Base-by-base conservation (phyloP, 2,888 invertebrate species). In the Brachylomia viminalis region DNA sequence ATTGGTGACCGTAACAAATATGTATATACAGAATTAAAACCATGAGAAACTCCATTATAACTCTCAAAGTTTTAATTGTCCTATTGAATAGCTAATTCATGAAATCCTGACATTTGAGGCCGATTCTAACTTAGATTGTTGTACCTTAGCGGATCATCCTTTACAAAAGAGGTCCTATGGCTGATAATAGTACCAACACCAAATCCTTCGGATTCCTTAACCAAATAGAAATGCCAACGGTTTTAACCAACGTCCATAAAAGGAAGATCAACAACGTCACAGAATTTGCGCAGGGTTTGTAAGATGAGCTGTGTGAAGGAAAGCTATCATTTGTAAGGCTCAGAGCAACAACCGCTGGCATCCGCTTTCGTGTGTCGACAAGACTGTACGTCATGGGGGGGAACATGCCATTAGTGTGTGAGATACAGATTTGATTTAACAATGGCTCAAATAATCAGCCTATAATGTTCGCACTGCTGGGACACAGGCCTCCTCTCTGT, bases 301-400 rank as follows among this genome's bases (percentile, higher is more conserved):
- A 13, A 23, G 61, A 70, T 68, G 66, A 70, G 52, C 62, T 38
- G 74, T 66, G 65, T 82, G 75, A 79, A 73, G 79, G 73, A 77
- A 87, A 90, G 87, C 88, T 83, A 88, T 89, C 87, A 90, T 92
- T 91, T 91, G 88, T 91, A 90, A 90, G 87, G 90, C 91, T 91
- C 86, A 87, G 73, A 83, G 87, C 80, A 85, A 84, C 80, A 84
- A 87, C 85, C 87, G 83, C 80, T 79, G 84, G 72, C 79, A 82
- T 86, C 83, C 87, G 87, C 75, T 89, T 90, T 88, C 87, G 86
- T 85, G 82, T 85, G 86, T 87, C 86, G 88, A 89, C 87, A 86
- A 86, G 83, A 84, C 82, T 79, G 77, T 77, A 83, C 80, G 83
- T 83, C 80, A 76, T 69, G 71, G 58, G 77, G 77, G 85, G 77